These are phyloP conservation scores for Rosalia funebris DNA, from an alignment of 2,888 invertebrate genomes.

Conservation along the genomic window DNA sequence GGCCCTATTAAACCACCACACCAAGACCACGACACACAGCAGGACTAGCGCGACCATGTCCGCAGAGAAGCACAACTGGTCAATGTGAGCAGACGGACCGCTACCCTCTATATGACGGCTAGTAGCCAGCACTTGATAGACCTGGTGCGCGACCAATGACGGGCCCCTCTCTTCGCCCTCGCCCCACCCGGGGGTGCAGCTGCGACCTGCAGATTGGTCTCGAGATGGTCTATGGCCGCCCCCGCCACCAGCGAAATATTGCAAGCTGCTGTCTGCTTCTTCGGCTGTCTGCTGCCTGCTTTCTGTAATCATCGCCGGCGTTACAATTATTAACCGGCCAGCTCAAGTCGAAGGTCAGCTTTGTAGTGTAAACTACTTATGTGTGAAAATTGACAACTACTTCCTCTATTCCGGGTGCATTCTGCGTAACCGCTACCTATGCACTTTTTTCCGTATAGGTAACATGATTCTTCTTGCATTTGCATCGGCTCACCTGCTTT, in stretches of 20 bases:
- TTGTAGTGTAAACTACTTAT: constrained; percentile 32
- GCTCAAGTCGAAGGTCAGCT: constrained; percentile 38
- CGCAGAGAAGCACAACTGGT: constrained; percentile 54
- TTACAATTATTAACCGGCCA: constrained; percentile 23
- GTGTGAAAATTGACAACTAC: constrained; percentile 46
- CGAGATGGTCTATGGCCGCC: constrained; percentile 53
- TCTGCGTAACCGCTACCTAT: constrained; percentile 33
- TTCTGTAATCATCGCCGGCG: constrained; percentile 20
- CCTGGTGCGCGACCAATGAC: constrained; percentile 58
- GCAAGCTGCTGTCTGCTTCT: constrained; percentile 31
- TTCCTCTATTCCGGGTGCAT: constrained; percentile 34
- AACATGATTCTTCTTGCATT: no score
- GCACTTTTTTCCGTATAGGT: constrained; percentile 39
- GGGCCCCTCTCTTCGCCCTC: constrained; percentile 53
- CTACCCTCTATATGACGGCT: constrained; percentile 62
- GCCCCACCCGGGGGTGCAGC: constrained; percentile 60
- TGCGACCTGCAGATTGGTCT: constrained; percentile 56
- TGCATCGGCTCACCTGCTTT: no score
- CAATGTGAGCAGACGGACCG: constrained; percentile 59
- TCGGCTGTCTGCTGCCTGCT: no score
- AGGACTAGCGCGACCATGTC: constrained; percentile 60
- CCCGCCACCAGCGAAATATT: constrained; percentile 44
- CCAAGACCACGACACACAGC: constrained; percentile 58
- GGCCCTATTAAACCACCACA: constrained; percentile 54
- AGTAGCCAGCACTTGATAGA: constrained; percentile 47